Base-by-base conservation (phyloP, 2,888 invertebrate species). In the Dysmachus trigonus region DNA sequence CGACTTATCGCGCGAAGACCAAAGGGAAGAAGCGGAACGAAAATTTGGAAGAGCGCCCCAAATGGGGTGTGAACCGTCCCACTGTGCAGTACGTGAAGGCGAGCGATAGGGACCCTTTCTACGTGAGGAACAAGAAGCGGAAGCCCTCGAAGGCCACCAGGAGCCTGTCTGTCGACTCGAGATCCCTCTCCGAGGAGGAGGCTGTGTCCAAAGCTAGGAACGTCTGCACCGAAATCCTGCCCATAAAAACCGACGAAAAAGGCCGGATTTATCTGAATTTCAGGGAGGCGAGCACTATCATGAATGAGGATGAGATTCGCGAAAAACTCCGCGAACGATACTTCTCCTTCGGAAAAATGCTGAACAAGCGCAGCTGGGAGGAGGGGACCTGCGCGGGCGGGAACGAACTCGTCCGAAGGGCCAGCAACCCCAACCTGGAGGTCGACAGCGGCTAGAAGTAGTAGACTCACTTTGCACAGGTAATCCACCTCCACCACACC, bases 81-180 rank as follows among this genome's bases (percentile, higher is more conserved):
- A 95, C 95, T 31, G 96, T 96, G 10, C 95, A 96, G 89, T 97
- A 97, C 90, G 94, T 97, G 87, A 97, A 97, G 90, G 97, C 97
- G 92, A 97, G 97, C 90, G 97, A 97, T 91, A 96, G 97, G 89
- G 97, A 97, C 93, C 96, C 96, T 0, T 95, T 96, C 90, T 97
- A 96, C 89, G 88, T 92, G 87, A 90, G 92, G 18, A 94, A 95
- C 87, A 95, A 95, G 91, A 94, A 95, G 90, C 93, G 95, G 87
- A 95, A 96, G 91, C 92, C 95, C 85, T 93, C 90, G 1, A 87
- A 95, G 22, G 94, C 95, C 89, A 94, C 95, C 90, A 93, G 94
- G 88, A 93, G 95, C 1, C 90, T 89, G 6, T 92, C 91, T 1
- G 90, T 91, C 74, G 92, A 92, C 86, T 91, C 92, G 0, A 89